phyloP scores from a whole-genome alignment of 2,888 invertebrate species.

The Metacarcinus magister region DNA sequence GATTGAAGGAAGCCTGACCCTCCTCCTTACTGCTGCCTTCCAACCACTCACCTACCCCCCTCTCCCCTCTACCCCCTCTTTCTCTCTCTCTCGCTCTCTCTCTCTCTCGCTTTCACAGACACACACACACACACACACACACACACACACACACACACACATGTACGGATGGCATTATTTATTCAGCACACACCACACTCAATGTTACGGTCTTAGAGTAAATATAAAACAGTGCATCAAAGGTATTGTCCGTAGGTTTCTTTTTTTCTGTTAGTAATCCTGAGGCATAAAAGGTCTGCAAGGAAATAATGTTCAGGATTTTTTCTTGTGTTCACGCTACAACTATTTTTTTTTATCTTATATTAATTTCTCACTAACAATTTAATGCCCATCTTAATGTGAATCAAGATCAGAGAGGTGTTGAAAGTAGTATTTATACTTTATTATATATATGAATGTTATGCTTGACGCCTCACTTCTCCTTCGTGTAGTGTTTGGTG shows the following conservation, averaged over 20 bases:
- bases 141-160: not conserved
- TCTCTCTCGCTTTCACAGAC: constrained; percentile 58
- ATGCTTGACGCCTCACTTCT: no score
- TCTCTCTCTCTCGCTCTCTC: constrained; percentile 51
- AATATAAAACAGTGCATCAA: not conserved
- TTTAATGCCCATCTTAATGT: no score
- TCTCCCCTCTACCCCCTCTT: not conserved
- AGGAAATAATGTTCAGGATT: no score
- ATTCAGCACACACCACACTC: not conserved
- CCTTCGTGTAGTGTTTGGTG: no score
- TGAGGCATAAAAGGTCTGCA: not conserved
- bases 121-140: not conserved
- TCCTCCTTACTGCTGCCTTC: constrained; percentile 43
- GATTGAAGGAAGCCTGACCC: constrained; percentile 65
- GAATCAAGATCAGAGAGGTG: no score
- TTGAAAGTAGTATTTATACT: no score
- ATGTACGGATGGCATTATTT: not conserved
- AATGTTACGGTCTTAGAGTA: not conserved
- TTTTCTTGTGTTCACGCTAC: no score
- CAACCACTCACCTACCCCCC: not conserved
- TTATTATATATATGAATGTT: no score
- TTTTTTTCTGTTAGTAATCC: not conserved
- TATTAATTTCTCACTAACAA: no score
- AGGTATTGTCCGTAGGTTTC: not conserved
- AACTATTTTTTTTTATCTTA: no score